phyloP scores from a whole-genome alignment of 2,888 invertebrate genomes.

The Napeogenes sylphis region DNA sequence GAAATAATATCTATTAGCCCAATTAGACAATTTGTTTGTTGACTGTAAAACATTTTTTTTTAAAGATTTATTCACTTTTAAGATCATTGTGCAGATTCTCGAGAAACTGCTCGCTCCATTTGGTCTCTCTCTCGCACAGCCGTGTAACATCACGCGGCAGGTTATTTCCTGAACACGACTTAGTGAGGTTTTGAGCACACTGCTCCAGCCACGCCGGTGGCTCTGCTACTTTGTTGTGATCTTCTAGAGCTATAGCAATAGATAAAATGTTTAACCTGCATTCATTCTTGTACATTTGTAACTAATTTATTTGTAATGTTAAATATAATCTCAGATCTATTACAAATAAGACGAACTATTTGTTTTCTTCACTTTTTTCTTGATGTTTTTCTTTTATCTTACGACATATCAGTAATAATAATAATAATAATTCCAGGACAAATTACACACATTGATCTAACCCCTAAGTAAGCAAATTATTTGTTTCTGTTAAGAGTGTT shows the following conservation, averaged over 20 bases:
- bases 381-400: too few relatives aligned
- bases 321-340: too few relatives aligned
- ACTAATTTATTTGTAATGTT: neutral
- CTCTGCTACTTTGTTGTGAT: conserved; percentile 65
- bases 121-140: conserved; percentile 79
- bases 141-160: conserved; percentile 51
- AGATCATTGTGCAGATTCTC: conserved; percentile 78
- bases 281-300: neutral
- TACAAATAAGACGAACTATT: too few relatives aligned
- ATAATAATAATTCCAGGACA: too few relatives aligned
- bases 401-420: too few relatives aligned
- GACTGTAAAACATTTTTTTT: neutral
- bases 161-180: conserved; percentile 65
- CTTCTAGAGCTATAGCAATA: conserved; percentile 53
- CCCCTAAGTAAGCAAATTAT: too few relatives aligned
- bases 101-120: conserved; percentile 81
- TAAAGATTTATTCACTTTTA: conserved; percentile 58
- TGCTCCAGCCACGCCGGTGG: conserved; percentile 70
- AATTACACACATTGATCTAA: too few relatives aligned
- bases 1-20: neutral
- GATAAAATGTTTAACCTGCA: neutral
- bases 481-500: too few relatives aligned
- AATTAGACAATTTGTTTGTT: neutral
- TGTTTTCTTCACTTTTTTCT: too few relatives aligned
- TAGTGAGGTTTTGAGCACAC: conserved; percentile 54